Evolutionary conservation across 2,888 invertebrate species (phyloP).

Genomic region (Luperina testacea): DNA sequence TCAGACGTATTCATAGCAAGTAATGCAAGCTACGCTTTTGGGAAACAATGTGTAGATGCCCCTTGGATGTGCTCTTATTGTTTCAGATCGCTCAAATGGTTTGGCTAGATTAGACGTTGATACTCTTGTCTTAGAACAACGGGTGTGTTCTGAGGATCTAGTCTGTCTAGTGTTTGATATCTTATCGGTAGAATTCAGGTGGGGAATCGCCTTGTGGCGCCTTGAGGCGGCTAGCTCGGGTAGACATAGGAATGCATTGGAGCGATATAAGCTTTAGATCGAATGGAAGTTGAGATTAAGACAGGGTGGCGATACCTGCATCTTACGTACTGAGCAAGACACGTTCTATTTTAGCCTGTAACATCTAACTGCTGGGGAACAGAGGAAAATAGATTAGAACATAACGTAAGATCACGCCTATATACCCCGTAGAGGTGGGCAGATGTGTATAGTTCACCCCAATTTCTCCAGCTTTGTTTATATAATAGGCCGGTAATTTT

Average conservation of each 20-base stretch:
- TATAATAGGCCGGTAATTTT: not conserved
- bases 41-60: conserved; percentile 56
- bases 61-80: conserved; percentile 67
- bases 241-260: not conserved
- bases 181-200: conserved; percentile 45
- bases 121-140: conserved; percentile 67
- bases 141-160: conserved; percentile 37
- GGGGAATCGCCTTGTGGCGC: conserved; percentile 19
- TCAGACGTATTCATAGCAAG: conserved; percentile 19
- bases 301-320: not conserved
- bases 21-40: conserved; percentile 45
- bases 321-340: not conserved
- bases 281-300: not conserved
- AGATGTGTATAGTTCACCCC: not conserved
- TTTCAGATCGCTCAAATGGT: conserved; percentile 61
- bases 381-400: not conserved
- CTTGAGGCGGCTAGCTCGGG: conserved; percentile 1
- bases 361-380: not conserved
- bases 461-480: not conserved
- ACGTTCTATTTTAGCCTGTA: not conserved
- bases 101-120: conserved; percentile 66
- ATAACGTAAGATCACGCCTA: not conserved
- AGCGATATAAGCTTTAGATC: conserved; percentile 29
- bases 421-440: no score
- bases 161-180: conserved; percentile 24